These are phyloP conservation scores for Chauna torquata DNA, from an alignment of 2,113 vertebrate genomes.

Conservation along the genomic window DNA sequence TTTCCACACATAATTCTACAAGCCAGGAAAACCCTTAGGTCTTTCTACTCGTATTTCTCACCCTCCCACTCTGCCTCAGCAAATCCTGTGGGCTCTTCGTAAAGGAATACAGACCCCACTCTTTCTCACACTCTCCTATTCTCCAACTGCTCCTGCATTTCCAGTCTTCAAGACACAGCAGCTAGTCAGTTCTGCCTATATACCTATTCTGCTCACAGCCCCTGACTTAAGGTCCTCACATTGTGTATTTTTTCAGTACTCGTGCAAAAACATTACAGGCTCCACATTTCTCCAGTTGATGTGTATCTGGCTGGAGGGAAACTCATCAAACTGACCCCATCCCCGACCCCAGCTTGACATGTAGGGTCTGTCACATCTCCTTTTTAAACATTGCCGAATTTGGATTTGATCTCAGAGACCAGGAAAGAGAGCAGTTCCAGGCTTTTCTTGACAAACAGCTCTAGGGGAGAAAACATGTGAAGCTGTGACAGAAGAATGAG, in stretches of 20 bases:
- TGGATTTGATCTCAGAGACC: conserved; percentile 4
- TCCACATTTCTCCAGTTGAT: neutral
- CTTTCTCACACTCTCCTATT: neutral
- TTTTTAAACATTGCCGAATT: conserved; percentile 33
- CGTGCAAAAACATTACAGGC: neutral
- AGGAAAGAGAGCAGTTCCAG: neutral
- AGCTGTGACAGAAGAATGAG: neutral
- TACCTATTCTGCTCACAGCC: neutral
- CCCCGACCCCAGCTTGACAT: neutral
- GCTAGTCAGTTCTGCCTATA: neutral
- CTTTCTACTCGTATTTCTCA: neutral
- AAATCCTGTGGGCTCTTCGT: neutral
- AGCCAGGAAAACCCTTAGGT: neutral
- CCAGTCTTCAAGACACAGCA: neutral
- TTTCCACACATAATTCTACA: neutral
- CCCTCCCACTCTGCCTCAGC: neutral
- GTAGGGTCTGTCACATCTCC: conserved; percentile 47
- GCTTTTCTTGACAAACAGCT: conserved; percentile 42
- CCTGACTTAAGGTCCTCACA: neutral
- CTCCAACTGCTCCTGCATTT: neutral
- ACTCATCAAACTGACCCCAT: conserved; percentile 28
- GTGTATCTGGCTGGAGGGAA: conserved; percentile 34
- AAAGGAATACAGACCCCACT: neutral
- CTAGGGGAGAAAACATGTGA: conserved; percentile 4
- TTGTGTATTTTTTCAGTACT: neutral